Percentiles rank a stretch among this genome's conserved stretches.
Evolutionary conservation across 2,888 invertebrate species (phyloP).

Genomic region (Hemistola chrysoprasaria): DNA sequence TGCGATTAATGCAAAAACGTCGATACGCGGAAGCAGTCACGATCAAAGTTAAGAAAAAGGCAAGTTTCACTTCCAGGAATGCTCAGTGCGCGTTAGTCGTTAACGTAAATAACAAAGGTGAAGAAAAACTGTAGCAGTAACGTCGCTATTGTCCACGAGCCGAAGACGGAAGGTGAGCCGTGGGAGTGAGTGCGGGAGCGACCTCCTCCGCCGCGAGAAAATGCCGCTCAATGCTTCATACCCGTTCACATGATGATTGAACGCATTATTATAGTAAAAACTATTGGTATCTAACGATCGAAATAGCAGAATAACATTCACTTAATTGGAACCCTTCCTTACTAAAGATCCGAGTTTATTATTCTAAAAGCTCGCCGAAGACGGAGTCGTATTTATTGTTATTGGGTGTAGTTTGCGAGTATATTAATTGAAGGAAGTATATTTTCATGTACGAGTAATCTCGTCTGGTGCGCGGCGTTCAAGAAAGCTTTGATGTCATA

Average conservation of each 20-base stretch:
- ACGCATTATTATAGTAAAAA: slow-evolving; percentile 41
- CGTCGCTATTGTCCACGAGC: slow-evolving; percentile 64
- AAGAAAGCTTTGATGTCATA: slow-evolving; percentile 50
- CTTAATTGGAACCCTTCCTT: slow-evolving; percentile 26
- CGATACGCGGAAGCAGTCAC: slow-evolving; percentile 63
- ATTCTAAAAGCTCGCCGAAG: slow-evolving; percentile 34
- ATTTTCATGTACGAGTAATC: slow-evolving; percentile 40
- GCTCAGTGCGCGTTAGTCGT: slow-evolving; percentile 57
- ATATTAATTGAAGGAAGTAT: slow-evolving; percentile 46
- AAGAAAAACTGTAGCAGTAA: slow-evolving; percentile 64
- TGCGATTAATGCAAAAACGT: slow-evolving; percentile 48
- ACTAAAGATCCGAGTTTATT: slow-evolving; percentile 36
- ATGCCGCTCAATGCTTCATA: slow-evolving; percentile 46
- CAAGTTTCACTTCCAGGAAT: slow-evolving; percentile 72
- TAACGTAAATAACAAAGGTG: slow-evolving; percentile 64
- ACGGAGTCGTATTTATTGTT: slow-evolving; percentile 40
- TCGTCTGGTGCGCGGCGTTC: slow-evolving; percentile 32
- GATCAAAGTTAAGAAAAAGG: slow-evolving; percentile 60
- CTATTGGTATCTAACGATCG: slow-evolving; percentile 29
- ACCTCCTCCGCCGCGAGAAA: slow-evolving; percentile 66
- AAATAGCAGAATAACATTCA: slow-evolving; percentile 34
- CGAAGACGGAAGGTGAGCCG: slow-evolving; percentile 67
- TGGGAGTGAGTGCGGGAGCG: slow-evolving; percentile 61
- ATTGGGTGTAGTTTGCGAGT: slow-evolving; percentile 40
- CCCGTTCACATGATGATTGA: slow-evolving; percentile 51